A percentile compares a stretch with the other conserved stretches of the same genome.
These are phyloP conservation scores for Antheraea mylitta DNA, from an alignment of 1,140 invertebrate genomes.

Conservation along the genomic window DNA sequence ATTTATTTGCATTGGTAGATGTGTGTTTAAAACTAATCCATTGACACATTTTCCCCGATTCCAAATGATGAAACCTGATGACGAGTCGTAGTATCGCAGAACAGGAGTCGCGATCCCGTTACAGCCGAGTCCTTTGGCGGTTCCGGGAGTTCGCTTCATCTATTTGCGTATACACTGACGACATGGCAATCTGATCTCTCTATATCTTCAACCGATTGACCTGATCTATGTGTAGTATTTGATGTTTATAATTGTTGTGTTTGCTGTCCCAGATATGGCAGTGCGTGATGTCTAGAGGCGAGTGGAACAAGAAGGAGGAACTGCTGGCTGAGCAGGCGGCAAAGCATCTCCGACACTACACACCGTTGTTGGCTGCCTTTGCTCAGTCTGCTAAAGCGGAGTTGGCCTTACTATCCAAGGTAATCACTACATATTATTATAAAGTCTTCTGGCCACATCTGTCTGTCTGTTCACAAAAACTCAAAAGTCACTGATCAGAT, in stretches of 20 bases:
- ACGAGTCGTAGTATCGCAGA: slow-evolving; percentile 56
- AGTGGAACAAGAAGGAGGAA: slow-evolving; percentile 99
- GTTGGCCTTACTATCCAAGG: slow-evolving; percentile 90
- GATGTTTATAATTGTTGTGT: background rate
- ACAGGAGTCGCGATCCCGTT: slow-evolving; percentile 23
- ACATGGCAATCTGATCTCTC: slow-evolving; percentile 61
- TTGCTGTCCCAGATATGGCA: slow-evolving; percentile 87
- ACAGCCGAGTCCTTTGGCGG: slow-evolving; percentile 52
- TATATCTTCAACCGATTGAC: too few relatives aligned
- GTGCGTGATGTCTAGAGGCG: slow-evolving; percentile 94
- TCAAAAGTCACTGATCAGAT: too few relatives aligned
- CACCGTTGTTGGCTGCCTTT: slow-evolving; percentile 91
- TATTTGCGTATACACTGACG: slow-evolving; percentile 38
- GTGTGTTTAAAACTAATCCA: background rate
- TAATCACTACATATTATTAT: too few relatives aligned
- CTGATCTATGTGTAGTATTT: background rate
- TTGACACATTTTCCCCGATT: background rate
- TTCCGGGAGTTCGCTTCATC: slow-evolving; percentile 21
- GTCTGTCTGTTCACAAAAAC: too few relatives aligned
- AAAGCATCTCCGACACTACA: slow-evolving; percentile 93
- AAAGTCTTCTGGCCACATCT: too few relatives aligned
- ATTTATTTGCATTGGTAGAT: too few relatives aligned
- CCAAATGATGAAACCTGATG: slow-evolving; percentile 69
- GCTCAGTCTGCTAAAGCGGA: slow-evolving; percentile 91
- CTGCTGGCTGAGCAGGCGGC: slow-evolving; percentile 96